These are phyloP conservation scores for Argyresthia albistria DNA, from an alignment of 2,888 invertebrate genomes.

Conservation along the genomic window DNA sequence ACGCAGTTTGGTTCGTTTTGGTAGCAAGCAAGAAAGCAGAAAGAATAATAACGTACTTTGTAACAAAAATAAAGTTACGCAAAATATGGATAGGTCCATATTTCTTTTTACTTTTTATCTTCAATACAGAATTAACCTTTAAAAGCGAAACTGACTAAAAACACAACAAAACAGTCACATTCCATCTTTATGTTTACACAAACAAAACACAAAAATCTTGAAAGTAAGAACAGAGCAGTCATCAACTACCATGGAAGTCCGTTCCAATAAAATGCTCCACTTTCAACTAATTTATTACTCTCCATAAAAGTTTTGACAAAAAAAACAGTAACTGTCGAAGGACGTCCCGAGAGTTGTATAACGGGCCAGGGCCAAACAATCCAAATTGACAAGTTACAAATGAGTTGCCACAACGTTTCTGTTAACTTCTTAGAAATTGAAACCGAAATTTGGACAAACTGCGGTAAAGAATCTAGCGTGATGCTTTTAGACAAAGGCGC, in stretches of 20 bases:
- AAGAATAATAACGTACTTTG: no score
- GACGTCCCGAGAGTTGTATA: conserved; percentile 32
- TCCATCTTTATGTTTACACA: conserved; percentile 21
- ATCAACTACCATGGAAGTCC: conserved; percentile 61
- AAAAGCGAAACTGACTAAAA: conserved; percentile 48
- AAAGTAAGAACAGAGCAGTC: conserved; percentile 68
- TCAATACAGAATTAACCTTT: conserved; percentile 6
- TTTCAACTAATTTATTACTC: conserved; percentile 63
- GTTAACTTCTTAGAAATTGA: conserved; percentile 49
- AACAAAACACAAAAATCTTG: conserved; percentile 30
- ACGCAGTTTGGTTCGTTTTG: background rate
- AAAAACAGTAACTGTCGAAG: conserved; percentile 53
- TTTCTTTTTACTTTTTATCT: background rate
- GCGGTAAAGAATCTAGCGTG: conserved; percentile 49
- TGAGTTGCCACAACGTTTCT: conserved; percentile 13
- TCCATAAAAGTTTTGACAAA: conserved; percentile 43
- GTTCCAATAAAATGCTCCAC: conserved; percentile 59
- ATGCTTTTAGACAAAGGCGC: conserved; percentile 33
- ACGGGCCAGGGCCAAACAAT: conserved; percentile 46
- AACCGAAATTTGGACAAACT: conserved; percentile 69
- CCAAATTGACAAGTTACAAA: conserved; percentile 44
- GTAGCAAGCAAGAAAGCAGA: no score
- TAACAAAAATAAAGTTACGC: no score
- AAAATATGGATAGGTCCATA: no score
- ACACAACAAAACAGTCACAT: background rate